Evolutionary conservation across 2,797 vertebrate species (phyloP).

Genomic region (Onychomys leucogaster): DNA sequence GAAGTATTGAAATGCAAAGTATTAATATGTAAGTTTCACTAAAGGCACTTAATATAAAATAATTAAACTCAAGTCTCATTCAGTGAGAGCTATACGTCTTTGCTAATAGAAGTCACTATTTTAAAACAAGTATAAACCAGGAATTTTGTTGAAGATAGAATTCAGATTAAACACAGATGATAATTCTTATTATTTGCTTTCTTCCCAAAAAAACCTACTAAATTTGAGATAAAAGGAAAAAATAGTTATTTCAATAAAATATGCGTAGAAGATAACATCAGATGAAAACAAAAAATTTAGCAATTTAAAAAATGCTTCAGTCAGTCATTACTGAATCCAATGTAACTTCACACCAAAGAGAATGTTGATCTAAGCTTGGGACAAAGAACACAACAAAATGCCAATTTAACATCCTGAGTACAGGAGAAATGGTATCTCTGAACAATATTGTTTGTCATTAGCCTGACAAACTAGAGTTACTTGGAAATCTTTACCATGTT

Average conservation of each 20-base stretch:
- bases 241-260: neutral
- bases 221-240: neutral
- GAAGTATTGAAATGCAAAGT: neutral
- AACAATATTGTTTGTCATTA: neutral
- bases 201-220: neutral
- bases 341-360: neutral
- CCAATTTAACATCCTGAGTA: neutral
- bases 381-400: neutral
- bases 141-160: neutral
- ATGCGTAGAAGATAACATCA: neutral
- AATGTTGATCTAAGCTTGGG: neutral
- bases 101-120: neutral
- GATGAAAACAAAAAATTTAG: neutral
- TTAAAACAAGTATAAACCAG: slow-evolving; percentile 10
- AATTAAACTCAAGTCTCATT: neutral
- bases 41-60: neutral
- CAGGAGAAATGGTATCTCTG: neutral
- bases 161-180: neutral
- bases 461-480: neutral
- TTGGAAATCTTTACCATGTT: neutral
- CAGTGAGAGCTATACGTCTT: neutral
- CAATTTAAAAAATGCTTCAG: neutral
- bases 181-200: neutral
- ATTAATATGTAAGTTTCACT: neutral
- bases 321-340: too few species aligned